Evolutionary conservation across 2,888 invertebrate species (phyloP), one percentile per base, ranked within the genome.

Genomic region (Therioaphis trifolii): DNA sequence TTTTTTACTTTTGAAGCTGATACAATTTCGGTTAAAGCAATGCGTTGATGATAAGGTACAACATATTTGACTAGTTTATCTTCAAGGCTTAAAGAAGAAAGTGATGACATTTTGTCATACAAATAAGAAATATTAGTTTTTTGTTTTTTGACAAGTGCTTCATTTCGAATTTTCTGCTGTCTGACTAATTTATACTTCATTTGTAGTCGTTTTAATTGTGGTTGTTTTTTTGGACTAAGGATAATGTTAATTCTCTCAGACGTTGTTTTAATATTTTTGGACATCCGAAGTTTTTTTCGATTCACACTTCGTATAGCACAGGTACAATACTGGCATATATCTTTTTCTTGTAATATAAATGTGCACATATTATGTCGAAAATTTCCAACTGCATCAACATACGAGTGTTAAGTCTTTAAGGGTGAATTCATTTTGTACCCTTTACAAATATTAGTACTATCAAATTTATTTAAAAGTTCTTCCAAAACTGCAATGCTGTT

Each of bases 381-480:
- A 61, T 27, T 61, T 61, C 61, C 61, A 61, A 61, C 24, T 61
- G 61, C 14, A 61, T 61, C 61, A 27, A 61, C 24, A 61, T 61
- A 61, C 9, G 61, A 61, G 24, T 61, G 21, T 61, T 61, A 24
- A 14, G 61, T 24, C 61, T 61, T 61, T 24, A 61, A 61, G 14
- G 21, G 24, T 61, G 61, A 61, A 61, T 61, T 24, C 24, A 61
- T 24, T 27, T 61, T 61, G 61, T 61, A 61, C 27, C 61, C 61
- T 61, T 61, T 61, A 61, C 61, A 61, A 24, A 61, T 61, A 21
- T 61, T 61, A n/a, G n/a, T n/a, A n/a, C n/a, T n/a, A n/a, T n/a
- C n/a, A n/a, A n/a, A n/a, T n/a, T n/a, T n/a, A n/a, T 61, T 24
- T 58, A 58, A 58, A 58, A 58, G 58, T 11, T 58, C 58, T 58